phyloP scores from a whole-genome alignment of 2,888 invertebrate genomes.

The Campoplex capitator region DNA sequence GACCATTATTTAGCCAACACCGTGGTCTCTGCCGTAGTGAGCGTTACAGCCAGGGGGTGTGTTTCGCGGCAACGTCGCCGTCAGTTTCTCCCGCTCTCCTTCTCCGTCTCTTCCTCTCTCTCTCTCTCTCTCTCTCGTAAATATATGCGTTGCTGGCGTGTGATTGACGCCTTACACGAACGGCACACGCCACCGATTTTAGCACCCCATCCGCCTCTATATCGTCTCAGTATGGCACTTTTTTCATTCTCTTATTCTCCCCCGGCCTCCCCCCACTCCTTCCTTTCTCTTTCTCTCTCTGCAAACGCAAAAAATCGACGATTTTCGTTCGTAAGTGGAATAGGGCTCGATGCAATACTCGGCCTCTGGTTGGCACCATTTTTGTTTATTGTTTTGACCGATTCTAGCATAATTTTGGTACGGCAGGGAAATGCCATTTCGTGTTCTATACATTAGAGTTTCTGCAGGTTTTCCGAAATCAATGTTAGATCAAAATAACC shows the following conservation, averaged over 20 bases:
- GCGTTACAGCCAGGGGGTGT: slow-evolving; percentile 79
- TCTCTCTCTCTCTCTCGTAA: slow-evolving; percentile 74
- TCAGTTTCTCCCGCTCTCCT: slow-evolving; percentile 25
- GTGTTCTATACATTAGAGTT: neutral
- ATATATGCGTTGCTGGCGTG: slow-evolving; percentile 83
- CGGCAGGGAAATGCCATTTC: neutral
- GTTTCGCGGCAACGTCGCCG: slow-evolving; percentile 76
- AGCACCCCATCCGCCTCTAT: slow-evolving; percentile 47
- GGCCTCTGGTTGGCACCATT: neutral
- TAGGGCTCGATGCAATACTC: neutral
- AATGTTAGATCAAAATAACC: neutral
- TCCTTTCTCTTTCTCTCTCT: slow-evolving; percentile 1
- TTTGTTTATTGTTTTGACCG: too few species aligned
- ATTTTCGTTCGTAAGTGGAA: slow-evolving; percentile 10
- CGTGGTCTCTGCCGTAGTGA: slow-evolving; percentile 71
- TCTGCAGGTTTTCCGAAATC: neutral
- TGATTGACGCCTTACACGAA: slow-evolving; percentile 84
- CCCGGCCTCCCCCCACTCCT: neutral
- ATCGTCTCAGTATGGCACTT: slow-evolving; percentile 36
- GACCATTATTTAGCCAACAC: slow-evolving; percentile 84
- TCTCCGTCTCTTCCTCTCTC: slow-evolving; percentile 4
- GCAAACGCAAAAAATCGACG: slow-evolving; percentile 4
- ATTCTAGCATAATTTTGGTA: neutral
- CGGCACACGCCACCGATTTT: slow-evolving; percentile 75
- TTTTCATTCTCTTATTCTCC: slow-evolving; percentile 35